A percentile compares a stretch with the other conserved stretches of the same genome.
phyloP scores from a whole-genome alignment of 2,888 invertebrate species.

The Lucinisca nassula region DNA sequence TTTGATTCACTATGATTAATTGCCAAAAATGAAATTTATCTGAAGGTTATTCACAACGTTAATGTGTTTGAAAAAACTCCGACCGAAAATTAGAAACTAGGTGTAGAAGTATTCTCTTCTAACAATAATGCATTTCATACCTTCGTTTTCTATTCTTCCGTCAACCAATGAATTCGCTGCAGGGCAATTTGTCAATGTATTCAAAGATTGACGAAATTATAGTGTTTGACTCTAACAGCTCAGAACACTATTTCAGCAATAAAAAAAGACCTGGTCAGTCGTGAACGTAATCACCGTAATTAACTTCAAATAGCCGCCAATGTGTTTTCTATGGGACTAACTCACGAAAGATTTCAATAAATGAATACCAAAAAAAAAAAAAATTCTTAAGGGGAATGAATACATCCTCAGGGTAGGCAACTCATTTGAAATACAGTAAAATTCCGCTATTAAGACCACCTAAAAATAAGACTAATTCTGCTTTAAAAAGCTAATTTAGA shows the following conservation, averaged over 20 bases:
- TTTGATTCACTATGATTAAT: slow-evolving; percentile 6
- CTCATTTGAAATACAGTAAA: too few species aligned
- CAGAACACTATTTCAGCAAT: neutral
- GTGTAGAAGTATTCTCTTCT: neutral
- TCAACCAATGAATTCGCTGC: neutral
- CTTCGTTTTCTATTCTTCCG: slow-evolving; percentile 4
- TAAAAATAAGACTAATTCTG: too few species aligned
- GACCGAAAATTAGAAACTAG: neutral
- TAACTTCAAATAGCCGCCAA: slow-evolving; percentile 48
- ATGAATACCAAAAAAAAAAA: too few species aligned
- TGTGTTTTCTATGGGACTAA: slow-evolving; percentile 25
- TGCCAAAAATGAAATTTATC: neutral
- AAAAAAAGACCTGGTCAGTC: slow-evolving; percentile 37
- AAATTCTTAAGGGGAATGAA: too few species aligned
- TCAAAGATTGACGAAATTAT: slow-evolving; percentile 58
- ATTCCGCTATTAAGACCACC: too few species aligned
- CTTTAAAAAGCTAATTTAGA: too few species aligned
- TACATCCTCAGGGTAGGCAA: too few species aligned
- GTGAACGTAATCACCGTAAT: slow-evolving; percentile 54
- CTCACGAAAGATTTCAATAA: slow-evolving; percentile 50
- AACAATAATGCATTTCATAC: neutral
- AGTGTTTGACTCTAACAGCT: slow-evolving; percentile 11
- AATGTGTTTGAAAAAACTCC: neutral
- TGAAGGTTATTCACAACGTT: neutral
- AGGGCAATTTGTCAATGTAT: slow-evolving; percentile 26